Evolutionary conservation across 2,888 invertebrate species (phyloP).

Genomic region (Drosophila mimica): DNA sequence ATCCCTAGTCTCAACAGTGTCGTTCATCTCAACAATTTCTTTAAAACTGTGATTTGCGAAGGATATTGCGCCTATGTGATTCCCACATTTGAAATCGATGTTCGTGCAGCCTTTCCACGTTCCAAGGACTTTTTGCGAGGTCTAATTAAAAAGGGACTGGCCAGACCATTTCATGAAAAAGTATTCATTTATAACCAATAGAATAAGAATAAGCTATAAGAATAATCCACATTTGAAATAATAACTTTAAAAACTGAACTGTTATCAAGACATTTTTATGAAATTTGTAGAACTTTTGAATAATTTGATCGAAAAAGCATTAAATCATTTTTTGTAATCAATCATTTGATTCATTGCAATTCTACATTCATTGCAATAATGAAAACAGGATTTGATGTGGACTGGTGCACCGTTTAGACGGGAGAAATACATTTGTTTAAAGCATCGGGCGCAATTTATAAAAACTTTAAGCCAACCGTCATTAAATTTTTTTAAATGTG

Average conservation of each 20-base stretch:
- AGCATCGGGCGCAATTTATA: not conserved
- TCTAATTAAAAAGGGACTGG: slow-evolving; percentile 91
- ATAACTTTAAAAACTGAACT: not conserved
- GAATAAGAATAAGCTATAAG: too few species aligned
- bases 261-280: not conserved
- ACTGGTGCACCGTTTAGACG: not conserved
- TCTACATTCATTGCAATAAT: not conserved
- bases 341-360: not conserved
- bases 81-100: slow-evolving; percentile 95
- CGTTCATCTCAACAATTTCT: slow-evolving; percentile 89
- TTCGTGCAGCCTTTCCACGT: slow-evolving; percentile 91
- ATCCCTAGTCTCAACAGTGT: slow-evolving; percentile 92
- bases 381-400: not conserved
- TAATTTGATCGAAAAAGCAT: not conserved
- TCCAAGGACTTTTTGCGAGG: slow-evolving; percentile 92
- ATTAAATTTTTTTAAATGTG: not conserved
- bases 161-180: slow-evolving; percentile 95
- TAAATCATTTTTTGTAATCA: not conserved
- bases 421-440: not conserved
- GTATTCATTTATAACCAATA: slow-evolving; percentile 96
- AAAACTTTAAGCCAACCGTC: not conserved
- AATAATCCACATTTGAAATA: slow-evolving; percentile 62
- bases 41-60: slow-evolving; percentile 86
- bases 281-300: not conserved
- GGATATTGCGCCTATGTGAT: slow-evolving; percentile 93